phyloP scores from a whole-genome alignment of 35 echinoderm and acorn worm species.

The Antedon bifida region DNA sequence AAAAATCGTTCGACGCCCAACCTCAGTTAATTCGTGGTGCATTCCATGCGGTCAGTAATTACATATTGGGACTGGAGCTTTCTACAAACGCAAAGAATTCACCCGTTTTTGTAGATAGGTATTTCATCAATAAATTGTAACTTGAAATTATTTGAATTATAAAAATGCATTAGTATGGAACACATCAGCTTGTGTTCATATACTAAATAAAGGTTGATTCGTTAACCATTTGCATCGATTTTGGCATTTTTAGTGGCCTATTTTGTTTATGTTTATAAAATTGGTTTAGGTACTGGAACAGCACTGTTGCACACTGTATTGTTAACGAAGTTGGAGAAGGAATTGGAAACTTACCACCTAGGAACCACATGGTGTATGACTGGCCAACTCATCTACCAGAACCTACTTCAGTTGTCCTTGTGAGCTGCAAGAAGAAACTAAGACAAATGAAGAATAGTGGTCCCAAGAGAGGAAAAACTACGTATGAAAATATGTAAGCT shows the following conservation, averaged over 20 bases:
- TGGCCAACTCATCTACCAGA: slow-evolving; percentile 37
- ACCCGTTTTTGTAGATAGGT: slow-evolving; percentile 46
- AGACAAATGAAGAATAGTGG: background rate
- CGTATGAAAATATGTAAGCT: background rate
- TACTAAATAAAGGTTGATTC: no score
- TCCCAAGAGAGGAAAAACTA: background rate
- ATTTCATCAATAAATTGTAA: background rate
- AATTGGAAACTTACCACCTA: slow-evolving; percentile 30
- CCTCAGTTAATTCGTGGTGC: slow-evolving; percentile 33
- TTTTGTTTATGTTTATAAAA: no score
- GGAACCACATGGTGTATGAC: slow-evolving; percentile 29
- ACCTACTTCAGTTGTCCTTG: slow-evolving; percentile 28
- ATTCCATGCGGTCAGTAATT: slow-evolving; percentile 44
- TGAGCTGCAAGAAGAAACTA: slow-evolving; percentile 15
- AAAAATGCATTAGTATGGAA: no score
- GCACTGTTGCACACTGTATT: slow-evolving; percentile 38
- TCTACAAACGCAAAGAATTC: background rate
- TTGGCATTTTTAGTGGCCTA: no score
- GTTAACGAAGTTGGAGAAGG: slow-evolving; percentile 37
- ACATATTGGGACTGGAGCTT: slow-evolving; percentile 21
- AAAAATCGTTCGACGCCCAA: slow-evolving; percentile 22
- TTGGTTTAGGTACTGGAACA: slow-evolving; percentile 42
- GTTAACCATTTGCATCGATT: no score
- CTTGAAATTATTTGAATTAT: background rate
- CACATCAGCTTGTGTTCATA: no score